Base-by-base conservation (phyloP, 2,888 invertebrate genomes). In the Tanytarsus gracilentus region DNA sequence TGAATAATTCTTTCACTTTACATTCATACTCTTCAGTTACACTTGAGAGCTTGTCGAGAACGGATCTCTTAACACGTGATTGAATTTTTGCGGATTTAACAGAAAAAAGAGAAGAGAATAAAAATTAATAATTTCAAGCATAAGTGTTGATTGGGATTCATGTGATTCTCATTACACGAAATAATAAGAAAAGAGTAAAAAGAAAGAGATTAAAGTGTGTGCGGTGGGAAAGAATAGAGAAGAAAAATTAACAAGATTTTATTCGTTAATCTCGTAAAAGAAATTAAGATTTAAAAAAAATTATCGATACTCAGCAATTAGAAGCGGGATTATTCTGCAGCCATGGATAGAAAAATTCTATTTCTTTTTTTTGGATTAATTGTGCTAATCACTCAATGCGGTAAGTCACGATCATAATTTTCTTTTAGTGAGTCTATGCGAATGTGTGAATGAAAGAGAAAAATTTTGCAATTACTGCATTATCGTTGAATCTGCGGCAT, bases 111-210 rank as follows among this genome's bases (percentile, higher is more conserved):
- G n/a, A n/a, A n/a, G 11, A 23, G 8, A 18, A 44, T 36, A 44
- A 23, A 3, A 44, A 44, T 23, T 18, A 44, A 33, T 33, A 33
- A 23, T 16, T 16, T 18, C 23, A 23, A 44, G 11, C 44, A 44
- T 44, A 44, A 44, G 44, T 44, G 44, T 44, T 44, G 44, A 44
- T 44, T 44, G 44, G 44, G n/a, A n/a, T n/a, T n/a, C n/a, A n/a
- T n/a, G n/a, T n/a, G n/a, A n/a, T n/a, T n/a, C n/a, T n/a, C n/a
- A n/a, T n/a, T n/a, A n/a, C n/a, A n/a, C n/a, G n/a, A n/a, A n/a
- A n/a, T n/a, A n/a, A n/a, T n/a, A n/a, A n/a, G n/a, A n/a, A n/a
- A n/a, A n/a, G n/a, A n/a, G n/a, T n/a, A n/a, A n/a, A n/a, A n/a
- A n/a, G n/a, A n/a, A n/a, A n/a, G n/a, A n/a, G n/a, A n/a, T n/a